Evolutionary conservation across 2,888 invertebrate genomes (phyloP).

Genomic region (Dynastes maya): DNA sequence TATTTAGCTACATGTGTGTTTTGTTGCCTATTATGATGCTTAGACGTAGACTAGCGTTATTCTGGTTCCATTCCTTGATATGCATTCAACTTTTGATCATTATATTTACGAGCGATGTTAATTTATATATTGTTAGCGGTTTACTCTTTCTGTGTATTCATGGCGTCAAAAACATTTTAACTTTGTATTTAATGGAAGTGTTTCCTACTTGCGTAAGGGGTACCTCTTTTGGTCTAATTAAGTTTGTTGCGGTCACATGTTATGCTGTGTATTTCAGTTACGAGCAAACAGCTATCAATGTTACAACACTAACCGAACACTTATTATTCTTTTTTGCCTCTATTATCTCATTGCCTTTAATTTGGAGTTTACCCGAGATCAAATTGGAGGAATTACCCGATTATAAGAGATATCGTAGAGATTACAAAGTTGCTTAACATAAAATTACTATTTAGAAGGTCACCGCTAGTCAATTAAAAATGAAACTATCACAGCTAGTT

Average conservation of each 20-base stretch:
- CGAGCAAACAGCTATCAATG: neutral
- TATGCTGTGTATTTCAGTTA: conserved; percentile 11
- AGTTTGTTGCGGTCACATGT: neutral
- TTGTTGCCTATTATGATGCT: conserved; percentile 33
- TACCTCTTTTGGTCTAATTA: conserved; percentile 12
- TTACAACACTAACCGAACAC: neutral
- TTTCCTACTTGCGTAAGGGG: conserved; percentile 37
- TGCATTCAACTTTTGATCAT: neutral
- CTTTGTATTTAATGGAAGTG: conserved; percentile 37
- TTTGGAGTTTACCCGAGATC: conserved; percentile 20
- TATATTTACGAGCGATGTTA: neutral
- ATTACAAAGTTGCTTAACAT: neutral
- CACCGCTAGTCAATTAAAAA: no score
- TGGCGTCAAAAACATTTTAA: conserved; percentile 5
- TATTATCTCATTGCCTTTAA: neutral
- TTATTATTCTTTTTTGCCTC: neutral
- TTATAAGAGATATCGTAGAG: conserved; percentile 38
- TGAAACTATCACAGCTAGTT: no score
- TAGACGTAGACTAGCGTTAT: conserved; percentile 31
- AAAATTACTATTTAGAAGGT: no score
- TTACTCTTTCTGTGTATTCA: conserved; percentile 9
- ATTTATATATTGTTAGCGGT: conserved; percentile 21
- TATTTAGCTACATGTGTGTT: conserved; percentile 42
- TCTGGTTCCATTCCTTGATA: conserved; percentile 34
- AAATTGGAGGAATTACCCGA: conserved; percentile 35